phyloP scores from a whole-genome alignment of 2,797 vertebrate genomes.

The Lophotriccus pileatus region DNA sequence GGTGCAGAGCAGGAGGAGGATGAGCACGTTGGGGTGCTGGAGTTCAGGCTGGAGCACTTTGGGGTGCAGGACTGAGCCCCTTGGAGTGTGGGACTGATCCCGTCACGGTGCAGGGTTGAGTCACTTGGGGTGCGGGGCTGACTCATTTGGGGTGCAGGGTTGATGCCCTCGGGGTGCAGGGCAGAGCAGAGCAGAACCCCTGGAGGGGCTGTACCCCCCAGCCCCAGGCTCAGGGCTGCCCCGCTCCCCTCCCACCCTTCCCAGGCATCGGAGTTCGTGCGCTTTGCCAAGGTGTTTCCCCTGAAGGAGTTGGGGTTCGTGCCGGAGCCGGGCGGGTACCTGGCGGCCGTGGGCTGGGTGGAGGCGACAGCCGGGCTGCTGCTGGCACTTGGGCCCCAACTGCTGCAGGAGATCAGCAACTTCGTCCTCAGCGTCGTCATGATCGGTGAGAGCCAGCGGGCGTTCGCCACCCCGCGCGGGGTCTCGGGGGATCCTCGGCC shows the following conservation, averaged over 20 bases:
- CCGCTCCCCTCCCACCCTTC: neutral
- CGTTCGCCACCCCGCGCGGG: rapidly evolving
- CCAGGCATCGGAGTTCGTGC: constrained; percentile 72
- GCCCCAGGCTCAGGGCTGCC: neutral
- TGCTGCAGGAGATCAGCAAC: constrained; percentile 78
- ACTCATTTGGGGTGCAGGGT: neutral
- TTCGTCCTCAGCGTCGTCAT: constrained; percentile 76
- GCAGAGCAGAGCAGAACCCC: neutral
- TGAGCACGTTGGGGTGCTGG: neutral
- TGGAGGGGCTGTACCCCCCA: neutral
- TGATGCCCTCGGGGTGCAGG: neutral
- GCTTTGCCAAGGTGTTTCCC: constrained; percentile 77
- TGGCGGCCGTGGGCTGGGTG: constrained; percentile 73
- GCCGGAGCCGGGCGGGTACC: constrained; percentile 67
- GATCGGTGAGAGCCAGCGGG: constrained; percentile 72
- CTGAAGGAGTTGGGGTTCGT: constrained; percentile 69
- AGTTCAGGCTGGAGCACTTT: neutral
- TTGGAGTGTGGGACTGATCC: neutral
- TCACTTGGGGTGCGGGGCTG: neutral
- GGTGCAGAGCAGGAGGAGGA: neutral
- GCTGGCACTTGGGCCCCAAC: constrained; percentile 71
- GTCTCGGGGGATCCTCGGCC: rapidly evolving
- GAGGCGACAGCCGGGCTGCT: constrained; percentile 73
- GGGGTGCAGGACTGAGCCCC: neutral
- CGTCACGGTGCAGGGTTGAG: neutral